Base-by-base conservation (phyloP, 1,140 invertebrate species). In the Brachionus manjavacas region DNA sequence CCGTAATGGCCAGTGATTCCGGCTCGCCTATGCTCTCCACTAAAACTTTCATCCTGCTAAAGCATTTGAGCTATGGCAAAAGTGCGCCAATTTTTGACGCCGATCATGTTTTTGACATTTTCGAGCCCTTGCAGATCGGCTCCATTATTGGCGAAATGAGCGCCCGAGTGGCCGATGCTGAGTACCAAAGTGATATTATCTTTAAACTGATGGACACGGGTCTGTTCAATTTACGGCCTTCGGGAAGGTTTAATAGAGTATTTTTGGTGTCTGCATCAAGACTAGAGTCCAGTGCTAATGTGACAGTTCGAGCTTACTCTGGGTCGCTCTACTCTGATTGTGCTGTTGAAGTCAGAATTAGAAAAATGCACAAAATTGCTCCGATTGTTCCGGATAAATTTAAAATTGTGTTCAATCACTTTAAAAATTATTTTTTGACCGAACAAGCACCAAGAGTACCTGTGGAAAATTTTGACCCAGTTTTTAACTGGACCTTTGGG, bases 361-460 rank as follows among this genome's bases (percentile, higher is more conserved):
- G 41, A 20, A 41, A 72, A 16, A 20, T 39, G 39, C 9, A 39
- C 2, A 35, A 41, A 41, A 41, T 20, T 46, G 11, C 28, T 35
- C 43, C 72, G 0, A 2, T 20, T 0, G 41, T 76, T n/a, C 41
- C 41, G 1, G 6, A 49, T 23, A 31, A n/a, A 14, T 81, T 81
- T 46, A 31, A 64, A 46, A 81, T 81, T 64, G 31, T 81, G 16
- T 81, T 81, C 46, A 81, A 81, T 68, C 55, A 81, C 28, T 81
- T 23, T 16, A 81, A 81, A 64, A 81, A 81, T 41, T 46, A 43
- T 68, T 81, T 64, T 64, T 23, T 81, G 16, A 81, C 79, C 35
- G 79, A 81, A n/a, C 23, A 60, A 39, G 23, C 79, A 6, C 52
- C 79, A 12, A 0, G 35, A 28, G 79, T 81, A 6, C 79, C 79